Percentiles rank a stretch among this genome's conserved stretches.
phyloP scores from a whole-genome alignment of 2,888 invertebrate species.

The Pristionchus arcanus region DNA sequence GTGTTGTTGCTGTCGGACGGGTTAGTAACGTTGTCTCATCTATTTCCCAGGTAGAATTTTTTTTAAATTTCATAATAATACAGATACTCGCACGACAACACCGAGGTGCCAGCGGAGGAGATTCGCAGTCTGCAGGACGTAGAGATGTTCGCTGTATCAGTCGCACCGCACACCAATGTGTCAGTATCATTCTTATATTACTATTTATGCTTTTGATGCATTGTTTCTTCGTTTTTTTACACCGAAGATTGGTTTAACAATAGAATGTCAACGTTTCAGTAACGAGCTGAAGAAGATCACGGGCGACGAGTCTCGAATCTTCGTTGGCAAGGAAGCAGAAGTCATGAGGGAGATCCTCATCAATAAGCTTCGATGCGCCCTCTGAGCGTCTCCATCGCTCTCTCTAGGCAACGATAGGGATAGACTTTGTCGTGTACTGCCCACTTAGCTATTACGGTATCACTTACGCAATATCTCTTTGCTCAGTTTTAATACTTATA shows the following conservation, averaged over 20 bases:
- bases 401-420: conserved; percentile 4
- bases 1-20: conserved; percentile 77
- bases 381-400: not conserved
- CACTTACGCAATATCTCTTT: not conserved
- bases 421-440: conserved; percentile 9
- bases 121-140: conserved; percentile 71
- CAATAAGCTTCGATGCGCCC: conserved; percentile 53
- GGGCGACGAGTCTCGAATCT: conserved; percentile 41
- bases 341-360: conserved; percentile 55
- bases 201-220: not conserved
- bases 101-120: conserved; percentile 65
- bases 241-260: not conserved
- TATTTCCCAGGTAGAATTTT: too few species aligned
- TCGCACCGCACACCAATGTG: conserved; percentile 75
- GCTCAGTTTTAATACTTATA: conserved; percentile 10
- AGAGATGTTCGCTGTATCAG: conserved; percentile 72
- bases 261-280: not conserved
- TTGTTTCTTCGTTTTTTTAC: not conserved
- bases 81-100: conserved; percentile 73
- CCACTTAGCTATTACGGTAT: not conserved
- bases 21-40: conserved; percentile 54
- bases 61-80: not conserved
- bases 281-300: conserved; percentile 48
- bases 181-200: conserved; percentile 56
- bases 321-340: conserved; percentile 51